A percentile compares a stretch with the other conserved stretches of the same genome.
Conservation (phyloP, 2,888 invertebrate genomes). For the Choreutis nemorana region DNA sequence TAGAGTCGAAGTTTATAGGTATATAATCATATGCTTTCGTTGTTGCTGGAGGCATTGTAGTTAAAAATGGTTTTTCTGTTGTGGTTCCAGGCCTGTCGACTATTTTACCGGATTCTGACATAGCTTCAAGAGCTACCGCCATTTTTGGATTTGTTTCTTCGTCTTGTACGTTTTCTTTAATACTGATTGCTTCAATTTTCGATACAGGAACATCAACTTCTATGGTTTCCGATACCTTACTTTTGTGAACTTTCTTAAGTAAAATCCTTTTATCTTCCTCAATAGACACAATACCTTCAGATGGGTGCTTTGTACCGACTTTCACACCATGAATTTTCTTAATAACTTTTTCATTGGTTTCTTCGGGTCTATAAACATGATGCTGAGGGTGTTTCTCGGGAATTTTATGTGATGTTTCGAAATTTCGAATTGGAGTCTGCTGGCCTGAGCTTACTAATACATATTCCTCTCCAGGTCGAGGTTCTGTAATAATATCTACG, state of each 20-base stretch:
- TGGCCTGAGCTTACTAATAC: conserved; percentile 68
- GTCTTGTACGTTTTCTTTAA: conserved; percentile 57
- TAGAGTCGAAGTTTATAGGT: conserved; percentile 57
- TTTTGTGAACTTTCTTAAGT: conserved; percentile 41
- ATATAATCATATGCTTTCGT: conserved; percentile 48
- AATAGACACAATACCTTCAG: conserved; percentile 54
- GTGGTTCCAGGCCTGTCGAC: conserved; percentile 47
- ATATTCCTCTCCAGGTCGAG: conserved; percentile 72
- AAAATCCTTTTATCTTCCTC: conserved; percentile 51
- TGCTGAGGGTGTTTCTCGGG: conserved; percentile 58
- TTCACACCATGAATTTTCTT: conserved; percentile 45
- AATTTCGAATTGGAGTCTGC: conserved; percentile 55
- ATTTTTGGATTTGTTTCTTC: conserved; percentile 49
- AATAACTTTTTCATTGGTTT: conserved; percentile 48
- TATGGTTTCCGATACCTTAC: conserved; percentile 44
- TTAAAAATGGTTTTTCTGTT: conserved; percentile 64
- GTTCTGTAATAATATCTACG: conserved; percentile 69
- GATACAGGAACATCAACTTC: conserved; percentile 57
- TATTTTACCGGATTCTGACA: conserved; percentile 56
- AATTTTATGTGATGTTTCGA: conserved; percentile 78
- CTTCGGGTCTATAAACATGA: conserved; percentile 38
- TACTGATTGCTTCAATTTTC: conserved; percentile 55
- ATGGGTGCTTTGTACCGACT: conserved; percentile 27
- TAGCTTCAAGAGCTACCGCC: conserved; percentile 50
- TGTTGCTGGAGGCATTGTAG: conserved; percentile 50